Base-by-base conservation (phyloP, 2,888 invertebrate genomes). In the Gibbula magus region DNA sequence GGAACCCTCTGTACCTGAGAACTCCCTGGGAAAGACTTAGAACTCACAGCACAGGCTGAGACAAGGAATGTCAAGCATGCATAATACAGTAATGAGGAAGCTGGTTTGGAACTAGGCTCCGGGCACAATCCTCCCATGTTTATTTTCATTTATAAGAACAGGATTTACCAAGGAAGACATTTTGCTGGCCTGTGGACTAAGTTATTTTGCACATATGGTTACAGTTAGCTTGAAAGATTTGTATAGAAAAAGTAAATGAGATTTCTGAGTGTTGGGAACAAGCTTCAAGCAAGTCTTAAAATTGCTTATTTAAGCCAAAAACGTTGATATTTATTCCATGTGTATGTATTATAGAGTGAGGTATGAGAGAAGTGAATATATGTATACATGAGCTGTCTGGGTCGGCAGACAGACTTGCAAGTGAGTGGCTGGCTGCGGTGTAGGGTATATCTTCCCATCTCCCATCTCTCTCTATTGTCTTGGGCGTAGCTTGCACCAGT, bases 111-210 rank as follows among this genome's bases (percentile, higher is more conserved):
- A 18, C 29, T 61, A 29, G 16, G 61, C 25, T 29, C 18, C 25
- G 29, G 29, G 61, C 61, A 1, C 29, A 18, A 29, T 29, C 25
- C 25, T 61, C 61, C 61, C 61, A 61, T 61, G 61, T 61, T 61
- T 61, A 61, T 61, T 61, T 61, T 61, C 61, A 25, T 61, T 61
- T 61, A 61, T 61, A 61, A 61, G 61, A 61, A 29, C 61, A 61
- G 61, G 61, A 29, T 61, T 61, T 25, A 61, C 61, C 61, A 16
- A 22, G 61, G 25, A 29, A 61, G 61, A 61, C 25, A 29, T 56
- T 20, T 29, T 29, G 8, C 61, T 61, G 61, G 29, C 61, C 61
- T 25, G n/a, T 61, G 18, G 61, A 61, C 61, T 61, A 13, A 61
- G 61, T 25, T 29, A 61, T 61, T 25, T 29, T 61, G 61, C 25